Evolutionary conservation across 2,797 vertebrate species (phyloP), one percentile per base, ranked within the genome.

Genomic region (Helostoma temminkii): DNA sequence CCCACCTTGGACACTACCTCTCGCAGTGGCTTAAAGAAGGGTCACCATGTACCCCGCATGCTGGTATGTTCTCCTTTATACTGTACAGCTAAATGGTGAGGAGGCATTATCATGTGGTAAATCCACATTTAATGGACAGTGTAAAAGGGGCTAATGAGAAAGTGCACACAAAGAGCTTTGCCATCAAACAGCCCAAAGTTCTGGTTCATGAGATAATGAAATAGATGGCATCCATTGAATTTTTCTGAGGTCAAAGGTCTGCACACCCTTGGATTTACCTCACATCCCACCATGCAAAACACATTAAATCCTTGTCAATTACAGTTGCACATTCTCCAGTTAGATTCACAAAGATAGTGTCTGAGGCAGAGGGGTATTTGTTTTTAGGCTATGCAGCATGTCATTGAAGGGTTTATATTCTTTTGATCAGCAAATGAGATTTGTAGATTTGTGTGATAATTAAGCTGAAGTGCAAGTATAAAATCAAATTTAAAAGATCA

Each of bases 401-500:
- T 76, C 49, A 22, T 5, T 61, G 65, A 65, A 64, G 3, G 30
- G 55, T 18, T 55, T 48, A 37, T 25, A 42, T 66, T 34, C 62
- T 47, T 81, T 67, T 77, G 58, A 82, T 82, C 55, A 46, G 42
- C 28, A 69, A 47, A 77, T 36, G 36, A 56, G 15, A 59, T 37
- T 30, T 12, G 47, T 47, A 55, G 11, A 59, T 30, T 62, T 49
- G 12, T 24, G 41, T 9, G 16, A 62, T 68, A 77, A 81, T 74
- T 68, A 62, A 54, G 19, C 16, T n/a, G 47, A 67, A 74, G 42
- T 55, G 10, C 62, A 32, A 32, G 26, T 25, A 15, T 28, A 16
- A 34, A 58, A 59, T 50, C 24, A 39, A 9, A 72, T 62, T 39
- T 26, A 41, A 7, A 41, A 41, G n/a, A 48, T 28, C 24, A 39